These are phyloP conservation scores for Epinephelus malabaricus DNA, from an alignment of 2,797 vertebrate genomes.

Conservation along the genomic window DNA sequence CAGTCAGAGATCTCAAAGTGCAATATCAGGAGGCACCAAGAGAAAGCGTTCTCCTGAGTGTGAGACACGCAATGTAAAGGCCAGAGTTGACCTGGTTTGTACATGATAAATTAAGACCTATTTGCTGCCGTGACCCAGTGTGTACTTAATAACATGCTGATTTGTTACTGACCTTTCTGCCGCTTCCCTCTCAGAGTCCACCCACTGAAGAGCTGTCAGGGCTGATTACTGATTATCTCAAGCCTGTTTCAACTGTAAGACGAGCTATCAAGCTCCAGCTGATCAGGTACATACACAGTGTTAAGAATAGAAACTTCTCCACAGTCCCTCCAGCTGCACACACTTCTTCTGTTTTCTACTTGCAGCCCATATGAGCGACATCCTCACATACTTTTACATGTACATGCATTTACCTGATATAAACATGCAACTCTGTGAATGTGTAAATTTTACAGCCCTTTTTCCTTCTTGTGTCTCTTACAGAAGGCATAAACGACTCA, in stretches of 20 bases:
- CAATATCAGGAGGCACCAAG: conserved; percentile 74
- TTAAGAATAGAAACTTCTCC: background rate
- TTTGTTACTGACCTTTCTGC: conserved; percentile 71
- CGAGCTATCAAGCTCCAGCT: conserved; percentile 91
- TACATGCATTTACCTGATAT: no score
- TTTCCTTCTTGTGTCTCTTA: background rate
- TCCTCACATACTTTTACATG: background rate
- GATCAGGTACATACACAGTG: conserved; percentile 86
- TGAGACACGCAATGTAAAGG: conserved; percentile 80
- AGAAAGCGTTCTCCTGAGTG: conserved; percentile 83
- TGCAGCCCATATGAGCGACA: conserved; percentile 2
- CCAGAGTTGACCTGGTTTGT: conserved; percentile 84
- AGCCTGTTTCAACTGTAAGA: conserved; percentile 88
- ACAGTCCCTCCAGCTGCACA: background rate
- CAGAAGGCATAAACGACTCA: background rate
- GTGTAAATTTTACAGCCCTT: background rate
- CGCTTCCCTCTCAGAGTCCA: no score
- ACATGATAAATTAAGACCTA: conserved; percentile 49
- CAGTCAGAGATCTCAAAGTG: conserved; percentile 84
- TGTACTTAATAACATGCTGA: background rate
- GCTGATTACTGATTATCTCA: conserved; percentile 83
- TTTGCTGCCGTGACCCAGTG: background rate
- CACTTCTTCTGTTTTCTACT: background rate
- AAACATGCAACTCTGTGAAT: background rate
- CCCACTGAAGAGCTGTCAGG: no score